Evolutionary conservation across 2,797 vertebrate genomes (phyloP), one percentile per base, ranked within the genome.

Genomic region (Eupleurogrammus muticus): DNA sequence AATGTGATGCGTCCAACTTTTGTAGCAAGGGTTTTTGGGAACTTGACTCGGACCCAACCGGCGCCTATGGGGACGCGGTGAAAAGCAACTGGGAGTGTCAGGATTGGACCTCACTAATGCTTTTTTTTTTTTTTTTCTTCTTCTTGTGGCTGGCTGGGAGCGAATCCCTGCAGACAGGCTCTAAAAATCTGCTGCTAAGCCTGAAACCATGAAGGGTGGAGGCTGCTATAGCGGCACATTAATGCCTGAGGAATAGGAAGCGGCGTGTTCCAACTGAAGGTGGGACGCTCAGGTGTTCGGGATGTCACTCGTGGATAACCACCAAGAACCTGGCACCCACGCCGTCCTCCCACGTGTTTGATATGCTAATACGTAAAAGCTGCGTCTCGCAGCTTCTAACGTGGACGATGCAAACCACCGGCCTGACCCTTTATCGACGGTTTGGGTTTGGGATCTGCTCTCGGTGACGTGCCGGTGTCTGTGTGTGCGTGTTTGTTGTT

Each of bases 401-500:
- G 21, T 14, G 9, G 9, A 3, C 2, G 58, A 61, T 21, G 48
- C 51, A 56, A 16, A 61, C n/a, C 52, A 24, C 2, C 50, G 17
- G 19, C 20, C 59, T n/a, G 66, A 28, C 28, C 36, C 40, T 50
- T 50, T 44, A 19, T 57, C 54, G 23, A 38, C 42, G 61, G 61
- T 60, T 50, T 61, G 66, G 21, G 35, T 61, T 23, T 9, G 67
- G n/a, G 58, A 24, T 74, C 59, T 52, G 5, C 70, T 58, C 10
- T 68, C 68, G 46, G 50, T 52, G 59, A 64, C 77, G 68, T 2
- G 28, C 9, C 24, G 1, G 60, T 51, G 60, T 76, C 38, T 13
- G 53, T 48, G 63, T 58, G 67, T 28, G 28, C 6, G 76, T 88
- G 75, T 88, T 82, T 83, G 35, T 73, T 63, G 73, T 75, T 62